Conservation (phyloP, 2,113 vertebrate genomes). For the Bufo gargarizans region DNA sequence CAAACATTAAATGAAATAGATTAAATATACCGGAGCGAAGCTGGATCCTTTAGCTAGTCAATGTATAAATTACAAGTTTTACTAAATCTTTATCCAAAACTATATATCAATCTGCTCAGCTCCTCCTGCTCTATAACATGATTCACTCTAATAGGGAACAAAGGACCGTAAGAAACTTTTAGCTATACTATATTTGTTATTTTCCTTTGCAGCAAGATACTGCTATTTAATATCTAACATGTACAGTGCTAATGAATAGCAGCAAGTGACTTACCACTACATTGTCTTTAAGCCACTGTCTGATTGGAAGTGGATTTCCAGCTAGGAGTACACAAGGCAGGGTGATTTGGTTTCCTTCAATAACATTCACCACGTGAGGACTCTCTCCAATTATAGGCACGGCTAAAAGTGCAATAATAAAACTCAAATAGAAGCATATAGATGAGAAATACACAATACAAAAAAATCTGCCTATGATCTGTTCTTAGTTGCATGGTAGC, state of each 20-base stretch:
- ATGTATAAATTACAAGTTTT: too few species aligned
- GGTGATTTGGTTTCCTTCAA: slow-evolving; percentile 90
- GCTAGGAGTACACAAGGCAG: slow-evolving; percentile 89
- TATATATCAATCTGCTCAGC: too few species aligned
- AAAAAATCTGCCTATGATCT: background rate
- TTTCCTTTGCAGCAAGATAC: too few species aligned
- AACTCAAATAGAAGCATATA: background rate
- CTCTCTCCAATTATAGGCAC: slow-evolving; percentile 86
- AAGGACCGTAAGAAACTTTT: too few species aligned
- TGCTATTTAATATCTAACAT: background rate
- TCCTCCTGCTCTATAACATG: too few species aligned
- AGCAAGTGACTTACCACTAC: slow-evolving; percentile 76
- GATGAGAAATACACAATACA: background rate
- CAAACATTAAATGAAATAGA: too few species aligned
- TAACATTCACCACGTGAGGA: slow-evolving; percentile 81
- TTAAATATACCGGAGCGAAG: too few species aligned
- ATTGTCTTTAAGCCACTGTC: slow-evolving; percentile 89
- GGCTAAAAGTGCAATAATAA: slow-evolving; percentile 69
- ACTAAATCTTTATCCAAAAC: too few species aligned
- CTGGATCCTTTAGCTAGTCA: too few species aligned
- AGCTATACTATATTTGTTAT: too few species aligned
- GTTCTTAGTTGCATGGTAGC: background rate
- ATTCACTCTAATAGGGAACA: too few species aligned
- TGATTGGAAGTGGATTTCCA: slow-evolving; percentile 91
- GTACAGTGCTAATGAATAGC: background rate